These are phyloP conservation scores for Diuraphis noxia DNA, from an alignment of 1,140 invertebrate species.

Conservation along the genomic window DNA sequence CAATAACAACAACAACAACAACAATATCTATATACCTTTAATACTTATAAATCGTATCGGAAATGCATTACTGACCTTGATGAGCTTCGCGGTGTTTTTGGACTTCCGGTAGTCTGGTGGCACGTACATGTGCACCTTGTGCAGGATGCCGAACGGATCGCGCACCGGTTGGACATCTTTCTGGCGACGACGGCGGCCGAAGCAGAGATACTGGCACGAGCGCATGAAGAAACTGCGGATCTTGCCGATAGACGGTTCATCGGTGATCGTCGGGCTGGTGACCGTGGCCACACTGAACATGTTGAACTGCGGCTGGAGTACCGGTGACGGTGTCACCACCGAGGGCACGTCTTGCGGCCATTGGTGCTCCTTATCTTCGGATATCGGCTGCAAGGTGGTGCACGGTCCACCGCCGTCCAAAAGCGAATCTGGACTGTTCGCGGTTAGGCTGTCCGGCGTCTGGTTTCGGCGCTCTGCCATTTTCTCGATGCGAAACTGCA, in stretches of 20 bases:
- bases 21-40: too few species aligned
- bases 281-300: background rate
- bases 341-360: slow-evolving; percentile 58
- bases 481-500: slow-evolving; percentile 72
- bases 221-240: background rate
- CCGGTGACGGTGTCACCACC: slow-evolving; percentile 59
- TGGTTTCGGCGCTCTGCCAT: slow-evolving; percentile 63
- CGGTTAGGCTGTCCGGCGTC: slow-evolving; percentile 33
- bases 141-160: slow-evolving; percentile 60
- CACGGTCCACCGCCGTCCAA: slow-evolving; percentile 58
- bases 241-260: background rate
- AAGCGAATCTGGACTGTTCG: slow-evolving; percentile 55
- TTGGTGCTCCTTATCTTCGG: slow-evolving; percentile 59
- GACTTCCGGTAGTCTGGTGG: slow-evolving; percentile 65
- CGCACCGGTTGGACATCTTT: slow-evolving; percentile 61
- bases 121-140: slow-evolving; percentile 62
- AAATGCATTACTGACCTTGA: slow-evolving; percentile 62
- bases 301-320: slow-evolving; percentile 56
- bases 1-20: background rate
- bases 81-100: slow-evolving; percentile 65
- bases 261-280: slow-evolving; percentile 50
- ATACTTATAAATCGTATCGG: background rate
- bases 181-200: background rate
- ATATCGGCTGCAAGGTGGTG: slow-evolving; percentile 58
- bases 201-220: background rate